These are phyloP conservation scores for Margaritifera margaritifera DNA, from an alignment of 2,888 invertebrate species.

Conservation along the genomic window DNA sequence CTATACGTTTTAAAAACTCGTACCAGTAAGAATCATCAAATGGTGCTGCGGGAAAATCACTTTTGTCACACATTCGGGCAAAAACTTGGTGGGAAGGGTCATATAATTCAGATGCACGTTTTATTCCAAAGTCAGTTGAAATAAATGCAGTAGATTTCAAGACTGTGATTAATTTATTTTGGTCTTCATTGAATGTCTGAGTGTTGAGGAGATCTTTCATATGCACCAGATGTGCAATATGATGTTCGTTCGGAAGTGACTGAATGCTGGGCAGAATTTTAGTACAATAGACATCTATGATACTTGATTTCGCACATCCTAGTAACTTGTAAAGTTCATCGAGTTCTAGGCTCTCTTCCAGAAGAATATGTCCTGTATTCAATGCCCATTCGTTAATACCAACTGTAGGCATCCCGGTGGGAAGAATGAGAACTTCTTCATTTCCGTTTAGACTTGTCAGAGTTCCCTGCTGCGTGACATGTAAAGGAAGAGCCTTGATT, in stretches of 20 bases:
- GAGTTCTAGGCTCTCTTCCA: conserved; percentile 8
- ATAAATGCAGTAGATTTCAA: conserved; percentile 14
- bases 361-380: conserved; percentile 9
- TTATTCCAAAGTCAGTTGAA: conserved; percentile 2
- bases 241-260: not conserved
- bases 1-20: conserved; percentile 20
- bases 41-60: conserved; percentile 18
- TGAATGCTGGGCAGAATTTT: conserved; percentile 10
- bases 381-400: conserved; percentile 29
- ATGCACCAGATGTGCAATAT: conserved; percentile 8
- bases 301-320: not conserved
- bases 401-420: conserved; percentile 16
- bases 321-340: conserved; percentile 6
- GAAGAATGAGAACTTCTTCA: conserved; percentile 20
- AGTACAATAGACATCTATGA: conserved; percentile 4
- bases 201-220: not conserved
- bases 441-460: conserved; percentile 2
- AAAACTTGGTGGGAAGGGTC: conserved; percentile 9
- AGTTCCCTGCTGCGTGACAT: conserved; percentile 5
- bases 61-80: conserved; percentile 4
- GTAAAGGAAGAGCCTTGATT: conserved; percentile 12
- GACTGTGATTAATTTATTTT: conserved; percentile 1
- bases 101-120: conserved; percentile 14
- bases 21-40: conserved; percentile 14
- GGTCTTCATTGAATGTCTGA: not conserved